These are phyloP conservation scores for Scaptomyza cyrtandrae DNA, from an alignment of 2,888 invertebrate species.

Conservation along the genomic window DNA sequence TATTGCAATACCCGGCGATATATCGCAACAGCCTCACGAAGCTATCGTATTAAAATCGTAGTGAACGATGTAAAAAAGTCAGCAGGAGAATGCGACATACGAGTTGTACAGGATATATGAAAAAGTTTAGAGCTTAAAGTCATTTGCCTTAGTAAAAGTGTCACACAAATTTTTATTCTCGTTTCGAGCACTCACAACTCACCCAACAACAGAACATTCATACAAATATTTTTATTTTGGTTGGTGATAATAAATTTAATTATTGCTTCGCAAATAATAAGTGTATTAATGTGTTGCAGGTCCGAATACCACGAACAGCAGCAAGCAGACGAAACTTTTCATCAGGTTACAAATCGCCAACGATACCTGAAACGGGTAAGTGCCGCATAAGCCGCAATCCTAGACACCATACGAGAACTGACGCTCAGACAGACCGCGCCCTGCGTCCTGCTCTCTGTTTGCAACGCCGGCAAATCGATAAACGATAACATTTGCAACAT, in stretches of 20 bases:
- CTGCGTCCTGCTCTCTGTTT: slow-evolving; percentile 27
- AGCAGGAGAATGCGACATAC: slow-evolving; percentile 31
- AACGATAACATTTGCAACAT: slow-evolving; percentile 19
- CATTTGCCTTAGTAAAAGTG: slow-evolving; percentile 23
- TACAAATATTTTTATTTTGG: slow-evolving; percentile 4
- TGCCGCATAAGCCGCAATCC: slow-evolving; percentile 3
- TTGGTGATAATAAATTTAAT: slow-evolving; percentile 6
- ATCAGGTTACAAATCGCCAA: slow-evolving; percentile 6
- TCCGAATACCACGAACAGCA: slow-evolving; percentile 15
- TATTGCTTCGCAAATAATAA: background rate
- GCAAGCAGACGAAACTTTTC: slow-evolving; percentile 28
- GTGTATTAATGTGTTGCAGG: slow-evolving; percentile 38
- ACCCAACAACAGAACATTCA: slow-evolving; percentile 2
- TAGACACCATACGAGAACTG: slow-evolving; percentile 1
- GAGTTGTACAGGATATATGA: slow-evolving; percentile 15
- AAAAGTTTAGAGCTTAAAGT: slow-evolving; percentile 27
- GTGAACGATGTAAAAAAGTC: slow-evolving; percentile 22
- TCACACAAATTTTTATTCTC: slow-evolving; percentile 8
- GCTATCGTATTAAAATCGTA: slow-evolving; percentile 17
- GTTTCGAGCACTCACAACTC: slow-evolving; percentile 20
- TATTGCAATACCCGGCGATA: background rate
- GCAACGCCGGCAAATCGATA: slow-evolving; percentile 52
- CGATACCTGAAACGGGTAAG: slow-evolving; percentile 56
- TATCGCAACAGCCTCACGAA: slow-evolving; percentile 5
- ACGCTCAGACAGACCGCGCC: slow-evolving; percentile 39